phyloP scores from a whole-genome alignment of 2,797 vertebrate genomes.

The Limnodromus scolopaceus region DNA sequence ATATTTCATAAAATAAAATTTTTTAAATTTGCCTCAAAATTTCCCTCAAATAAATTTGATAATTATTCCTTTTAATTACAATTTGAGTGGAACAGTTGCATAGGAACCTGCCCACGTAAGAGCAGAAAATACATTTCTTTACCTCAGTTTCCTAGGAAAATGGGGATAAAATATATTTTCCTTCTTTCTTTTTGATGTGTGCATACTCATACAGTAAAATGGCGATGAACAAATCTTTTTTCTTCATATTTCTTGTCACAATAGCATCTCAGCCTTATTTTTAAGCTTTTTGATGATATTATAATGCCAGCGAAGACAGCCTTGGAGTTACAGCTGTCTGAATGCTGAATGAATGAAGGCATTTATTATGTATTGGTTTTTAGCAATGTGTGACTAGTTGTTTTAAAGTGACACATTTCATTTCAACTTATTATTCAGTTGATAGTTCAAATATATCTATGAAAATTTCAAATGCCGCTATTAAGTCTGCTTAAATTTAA shows the following conservation, averaged over 20 bases:
- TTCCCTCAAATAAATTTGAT: not conserved
- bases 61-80: not conserved
- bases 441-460: not conserved
- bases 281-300: not conserved
- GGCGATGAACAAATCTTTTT: not conserved
- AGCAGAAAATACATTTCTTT: not conserved
- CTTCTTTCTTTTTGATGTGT: not conserved
- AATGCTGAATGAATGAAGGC: no score
- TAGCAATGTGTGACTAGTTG: not conserved
- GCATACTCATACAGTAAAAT: not conserved
- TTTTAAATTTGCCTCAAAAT: not conserved
- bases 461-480: not conserved
- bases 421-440: not conserved
- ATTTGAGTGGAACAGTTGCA: not conserved
- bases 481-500: not conserved
- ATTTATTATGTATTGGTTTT: not conserved
- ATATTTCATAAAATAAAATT: not conserved
- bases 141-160: not conserved
- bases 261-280: not conserved
- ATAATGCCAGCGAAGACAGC: not conserved
- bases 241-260: not conserved
- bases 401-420: not conserved
- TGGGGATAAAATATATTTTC: not conserved
- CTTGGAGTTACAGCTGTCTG: not conserved
- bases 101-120: not conserved